Evolutionary conservation across 2,113 vertebrate genomes (phyloP).

Genomic region (Triplophysa tibetana): DNA sequence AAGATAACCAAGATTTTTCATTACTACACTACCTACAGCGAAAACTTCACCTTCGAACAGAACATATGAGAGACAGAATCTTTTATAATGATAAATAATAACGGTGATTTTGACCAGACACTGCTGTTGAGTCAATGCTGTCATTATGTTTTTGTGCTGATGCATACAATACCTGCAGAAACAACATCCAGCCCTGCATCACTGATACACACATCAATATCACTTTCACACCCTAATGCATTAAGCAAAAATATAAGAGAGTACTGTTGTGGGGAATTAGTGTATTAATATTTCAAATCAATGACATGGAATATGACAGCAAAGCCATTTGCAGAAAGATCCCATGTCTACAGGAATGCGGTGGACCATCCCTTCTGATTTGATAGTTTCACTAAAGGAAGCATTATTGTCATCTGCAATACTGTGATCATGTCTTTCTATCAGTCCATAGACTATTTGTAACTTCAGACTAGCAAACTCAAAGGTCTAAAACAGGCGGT

Average conservation of each 20-base stretch:
- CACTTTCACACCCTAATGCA: neutral
- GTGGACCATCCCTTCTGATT: conserved; percentile 46
- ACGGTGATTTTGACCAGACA: neutral
- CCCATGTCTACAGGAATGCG: conserved; percentile 35
- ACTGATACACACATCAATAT: neutral
- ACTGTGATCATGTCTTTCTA: neutral
- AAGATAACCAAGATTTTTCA: too few species aligned
- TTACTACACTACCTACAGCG: too few species aligned
- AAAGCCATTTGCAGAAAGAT: conserved; percentile 30
- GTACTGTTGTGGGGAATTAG: conserved; percentile 37
- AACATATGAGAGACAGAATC: too few species aligned
- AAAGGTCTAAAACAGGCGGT: neutral
- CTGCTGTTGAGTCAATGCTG: neutral
- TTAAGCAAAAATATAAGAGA: neutral
- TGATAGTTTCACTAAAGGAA: conserved; percentile 48
- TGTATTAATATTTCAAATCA: conserved; percentile 55
- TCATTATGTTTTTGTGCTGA: neutral
- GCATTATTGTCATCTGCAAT: conserved; percentile 44
- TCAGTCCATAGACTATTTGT: neutral
- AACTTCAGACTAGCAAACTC: neutral
- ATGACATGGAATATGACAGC: conserved; percentile 43
- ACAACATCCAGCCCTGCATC: neutral
- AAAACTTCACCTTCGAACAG: too few species aligned
- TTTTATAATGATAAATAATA: too few species aligned
- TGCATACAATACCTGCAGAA: neutral